These are phyloP conservation scores for Cromileptes altivelis DNA, from an alignment of 2,113 vertebrate genomes.

Conservation along the genomic window DNA sequence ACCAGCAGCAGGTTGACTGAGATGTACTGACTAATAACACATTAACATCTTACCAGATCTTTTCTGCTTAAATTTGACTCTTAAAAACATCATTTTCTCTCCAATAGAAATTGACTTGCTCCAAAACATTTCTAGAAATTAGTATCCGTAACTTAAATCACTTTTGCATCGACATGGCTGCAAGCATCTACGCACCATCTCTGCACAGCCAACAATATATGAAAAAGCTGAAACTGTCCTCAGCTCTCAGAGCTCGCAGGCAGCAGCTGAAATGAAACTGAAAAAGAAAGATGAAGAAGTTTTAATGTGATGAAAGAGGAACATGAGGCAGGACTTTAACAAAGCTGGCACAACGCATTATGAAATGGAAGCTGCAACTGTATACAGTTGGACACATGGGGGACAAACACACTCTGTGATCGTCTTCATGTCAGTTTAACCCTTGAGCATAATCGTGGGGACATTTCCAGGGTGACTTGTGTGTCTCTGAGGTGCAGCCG, in stretches of 20 bases:
- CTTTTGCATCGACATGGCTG: too few species aligned
- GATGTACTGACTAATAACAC: too few species aligned
- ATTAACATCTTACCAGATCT: too few species aligned
- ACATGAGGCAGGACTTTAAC: not conserved
- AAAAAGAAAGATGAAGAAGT: not conserved
- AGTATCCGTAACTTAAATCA: too few species aligned
- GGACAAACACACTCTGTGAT: slow-evolving; percentile 28
- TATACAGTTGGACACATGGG: slow-evolving; percentile 26
- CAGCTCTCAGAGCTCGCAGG: not conserved
- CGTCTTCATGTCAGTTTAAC: slow-evolving; percentile 59
- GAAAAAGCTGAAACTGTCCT: not conserved
- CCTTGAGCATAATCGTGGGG: slow-evolving; percentile 31
- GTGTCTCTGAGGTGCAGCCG: slow-evolving; percentile 49
- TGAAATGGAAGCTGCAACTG: slow-evolving; percentile 1
- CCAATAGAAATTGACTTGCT: too few species aligned
- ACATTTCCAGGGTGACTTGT: slow-evolving; percentile 22
- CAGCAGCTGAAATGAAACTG: not conserved
- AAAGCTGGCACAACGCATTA: not conserved
- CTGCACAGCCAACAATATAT: too few species aligned
- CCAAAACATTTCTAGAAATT: too few species aligned
- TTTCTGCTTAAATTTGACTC: too few species aligned
- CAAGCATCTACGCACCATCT: too few species aligned
- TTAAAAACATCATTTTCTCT: too few species aligned
- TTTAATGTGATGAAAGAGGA: not conserved
- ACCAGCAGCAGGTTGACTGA: too few species aligned